Evolutionary conservation across 92 coral and sea anemone species (phyloP).

Genomic region (Epizoanthus illoricatus): DNA sequence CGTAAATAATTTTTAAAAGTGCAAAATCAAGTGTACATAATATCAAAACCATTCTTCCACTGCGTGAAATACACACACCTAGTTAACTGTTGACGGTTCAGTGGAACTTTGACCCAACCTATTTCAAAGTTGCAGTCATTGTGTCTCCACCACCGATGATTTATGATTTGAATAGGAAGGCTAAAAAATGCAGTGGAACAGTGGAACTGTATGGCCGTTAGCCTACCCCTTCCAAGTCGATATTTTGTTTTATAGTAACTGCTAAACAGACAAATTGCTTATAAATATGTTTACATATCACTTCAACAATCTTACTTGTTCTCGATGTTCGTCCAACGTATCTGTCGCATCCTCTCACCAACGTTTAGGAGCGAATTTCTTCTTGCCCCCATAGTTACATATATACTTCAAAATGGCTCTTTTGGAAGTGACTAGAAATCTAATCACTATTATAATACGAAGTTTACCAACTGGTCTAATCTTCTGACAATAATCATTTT

Average conservation of each 20-base stretch:
- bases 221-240: too few species aligned
- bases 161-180: slow-evolving; percentile 26
- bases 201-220: neutral
- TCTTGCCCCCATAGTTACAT: neutral
- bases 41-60: neutral
- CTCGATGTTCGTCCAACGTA: neutral
- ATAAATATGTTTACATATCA: neutral
- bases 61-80: slow-evolving; percentile 1
- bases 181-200: neutral
- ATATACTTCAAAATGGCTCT: neutral
- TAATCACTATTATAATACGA: too few species aligned
- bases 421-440: neutral
- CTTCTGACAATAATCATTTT: too few species aligned
- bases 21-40: neutral
- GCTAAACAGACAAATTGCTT: neutral
- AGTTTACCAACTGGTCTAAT: too few species aligned
- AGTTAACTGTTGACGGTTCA: neutral
- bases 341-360: slow-evolving; percentile 2
- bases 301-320: slow-evolving; percentile 8
- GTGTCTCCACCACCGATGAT: slow-evolving; percentile 17
- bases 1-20: neutral
- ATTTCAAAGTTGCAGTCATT: neutral
- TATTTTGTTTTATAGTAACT: too few species aligned
- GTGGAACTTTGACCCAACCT: slow-evolving; percentile 26
- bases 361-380: neutral